These are phyloP conservation scores for Laupala kohalensis DNA, from an alignment of 1,140 invertebrate species.

Conservation along the genomic window DNA sequence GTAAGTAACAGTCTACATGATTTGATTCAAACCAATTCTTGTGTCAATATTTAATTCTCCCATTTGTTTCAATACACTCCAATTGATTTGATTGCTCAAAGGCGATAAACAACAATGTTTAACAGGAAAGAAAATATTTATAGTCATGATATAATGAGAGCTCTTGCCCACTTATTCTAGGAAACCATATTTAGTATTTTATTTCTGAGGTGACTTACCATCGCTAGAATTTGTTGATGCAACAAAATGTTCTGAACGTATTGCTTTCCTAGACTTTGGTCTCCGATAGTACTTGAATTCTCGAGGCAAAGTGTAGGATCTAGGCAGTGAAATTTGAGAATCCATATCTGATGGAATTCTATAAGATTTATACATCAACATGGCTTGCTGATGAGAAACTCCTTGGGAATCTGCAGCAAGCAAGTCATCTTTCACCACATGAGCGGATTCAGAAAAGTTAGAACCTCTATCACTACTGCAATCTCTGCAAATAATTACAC, in stretches of 20 bases:
- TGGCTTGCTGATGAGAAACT: slow-evolving; percentile 6
- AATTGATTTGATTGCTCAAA: too few species aligned
- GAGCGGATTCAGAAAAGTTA: slow-evolving; percentile 7
- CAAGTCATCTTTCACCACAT: slow-evolving; percentile 1
- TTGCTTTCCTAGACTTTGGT: slow-evolving; percentile 35
- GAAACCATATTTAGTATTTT: too few species aligned
- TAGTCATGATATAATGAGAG: too few species aligned
- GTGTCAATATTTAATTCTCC: too few species aligned
- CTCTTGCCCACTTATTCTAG: too few species aligned
- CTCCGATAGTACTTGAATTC: slow-evolving; percentile 71
- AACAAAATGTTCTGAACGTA: slow-evolving; percentile 46
- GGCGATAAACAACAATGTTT: too few species aligned
- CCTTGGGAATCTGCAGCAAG: background rate
- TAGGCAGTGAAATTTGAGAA: slow-evolving; percentile 62
- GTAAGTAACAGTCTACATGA: too few species aligned
- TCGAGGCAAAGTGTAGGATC: slow-evolving; percentile 69
- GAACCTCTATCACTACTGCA: slow-evolving; percentile 12
- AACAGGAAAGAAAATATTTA: too few species aligned
- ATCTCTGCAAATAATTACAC: slow-evolving; percentile 4
- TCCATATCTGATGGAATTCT: slow-evolving; percentile 54
- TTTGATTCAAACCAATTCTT: too few species aligned
- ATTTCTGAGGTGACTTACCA: slow-evolving; percentile 48
- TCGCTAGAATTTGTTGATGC: slow-evolving; percentile 75
- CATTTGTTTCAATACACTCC: too few species aligned
- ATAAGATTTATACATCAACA: slow-evolving; percentile 33